A percentile compares a stretch with the other conserved stretches of the same genome.
Conservation (phyloP, 2,113 vertebrate genomes). For the Scophthalmus maximus region DNA sequence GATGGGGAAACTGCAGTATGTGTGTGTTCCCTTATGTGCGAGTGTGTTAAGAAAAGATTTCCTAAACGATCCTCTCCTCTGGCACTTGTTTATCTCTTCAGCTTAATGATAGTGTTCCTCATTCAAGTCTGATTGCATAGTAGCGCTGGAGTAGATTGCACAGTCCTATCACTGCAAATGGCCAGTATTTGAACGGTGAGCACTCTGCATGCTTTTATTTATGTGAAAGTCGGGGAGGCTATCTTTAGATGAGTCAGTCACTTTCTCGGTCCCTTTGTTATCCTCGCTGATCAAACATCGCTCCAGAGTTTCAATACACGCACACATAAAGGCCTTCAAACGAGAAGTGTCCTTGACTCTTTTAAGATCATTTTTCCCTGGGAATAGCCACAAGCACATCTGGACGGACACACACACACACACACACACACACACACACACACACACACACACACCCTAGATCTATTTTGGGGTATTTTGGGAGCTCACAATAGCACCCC, state of each 20-base stretch:
- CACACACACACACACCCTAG: not conserved
- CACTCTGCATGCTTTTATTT: constrained; percentile 68
- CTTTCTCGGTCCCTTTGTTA: constrained; percentile 70
- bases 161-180: constrained; percentile 69
- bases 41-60: constrained; percentile 71
- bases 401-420: constrained; percentile 5
- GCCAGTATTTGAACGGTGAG: constrained; percentile 68
- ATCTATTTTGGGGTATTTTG: constrained; percentile 61
- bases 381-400: constrained; percentile 45
- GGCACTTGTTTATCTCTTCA: constrained; percentile 73
- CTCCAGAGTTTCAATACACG: not conserved
- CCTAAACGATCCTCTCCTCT: constrained; percentile 66
- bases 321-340: constrained; percentile 2
- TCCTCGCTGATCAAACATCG: constrained; percentile 49
- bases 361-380: constrained; percentile 20
- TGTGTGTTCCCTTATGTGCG: constrained; percentile 57
- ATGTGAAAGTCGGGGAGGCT: constrained; percentile 52
- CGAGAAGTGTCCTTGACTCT: constrained; percentile 28
- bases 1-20: constrained; percentile 15
- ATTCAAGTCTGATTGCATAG: constrained; percentile 68
- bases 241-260: constrained; percentile 76
- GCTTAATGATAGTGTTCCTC: constrained; percentile 75
- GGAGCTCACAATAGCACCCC: constrained; percentile 61
- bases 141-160: constrained; percentile 61
- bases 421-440: not conserved